Conservation (phyloP, 2,888 invertebrate genomes). For the Autographa pulchrina region DNA sequence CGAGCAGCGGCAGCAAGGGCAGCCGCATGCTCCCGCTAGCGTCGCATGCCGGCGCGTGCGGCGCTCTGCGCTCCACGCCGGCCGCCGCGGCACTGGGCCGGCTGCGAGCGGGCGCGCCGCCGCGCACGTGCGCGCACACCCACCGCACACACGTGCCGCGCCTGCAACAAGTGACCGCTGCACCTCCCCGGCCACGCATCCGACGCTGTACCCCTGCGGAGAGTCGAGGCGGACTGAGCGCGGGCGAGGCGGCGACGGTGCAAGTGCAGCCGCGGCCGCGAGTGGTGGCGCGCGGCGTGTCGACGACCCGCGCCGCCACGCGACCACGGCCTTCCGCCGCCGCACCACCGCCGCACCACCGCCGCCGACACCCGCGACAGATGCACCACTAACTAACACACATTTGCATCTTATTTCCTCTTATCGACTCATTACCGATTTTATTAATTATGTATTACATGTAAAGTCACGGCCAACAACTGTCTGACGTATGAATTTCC, state of each 20-base stretch:
- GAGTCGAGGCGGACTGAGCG: constrained; percentile 81
- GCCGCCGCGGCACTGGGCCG: constrained; percentile 71
- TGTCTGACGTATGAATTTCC: background rate
- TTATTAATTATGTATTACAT: constrained; percentile 12
- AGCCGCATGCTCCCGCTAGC: constrained; percentile 86
- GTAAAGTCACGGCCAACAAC: constrained; percentile 28
- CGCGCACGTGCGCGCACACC: constrained; percentile 67
- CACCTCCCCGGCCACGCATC: constrained; percentile 69
- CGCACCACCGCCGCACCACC: constrained; percentile 22
- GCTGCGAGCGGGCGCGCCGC: constrained; percentile 61
- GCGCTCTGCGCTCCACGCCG: constrained; percentile 74
- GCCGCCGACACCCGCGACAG: background rate
- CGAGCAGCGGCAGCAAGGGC: constrained; percentile 86
- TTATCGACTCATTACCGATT: constrained; percentile 27
- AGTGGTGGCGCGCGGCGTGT: constrained; percentile 59
- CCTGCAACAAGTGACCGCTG: constrained; percentile 68
- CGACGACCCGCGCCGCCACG: constrained; percentile 69
- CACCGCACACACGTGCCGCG: constrained; percentile 65
- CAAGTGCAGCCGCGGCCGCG: constrained; percentile 70
- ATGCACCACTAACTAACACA: constrained; percentile 19
- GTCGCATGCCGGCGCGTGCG: constrained; percentile 84
- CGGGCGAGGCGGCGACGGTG: constrained; percentile 63
- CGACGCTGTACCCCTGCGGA: constrained; percentile 76
- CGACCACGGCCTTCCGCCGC: constrained; percentile 68
- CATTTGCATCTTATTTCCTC: constrained; percentile 20